Evolutionary conservation across 2,888 invertebrate species (phyloP).

Genomic region (Baccha elongata): DNA sequence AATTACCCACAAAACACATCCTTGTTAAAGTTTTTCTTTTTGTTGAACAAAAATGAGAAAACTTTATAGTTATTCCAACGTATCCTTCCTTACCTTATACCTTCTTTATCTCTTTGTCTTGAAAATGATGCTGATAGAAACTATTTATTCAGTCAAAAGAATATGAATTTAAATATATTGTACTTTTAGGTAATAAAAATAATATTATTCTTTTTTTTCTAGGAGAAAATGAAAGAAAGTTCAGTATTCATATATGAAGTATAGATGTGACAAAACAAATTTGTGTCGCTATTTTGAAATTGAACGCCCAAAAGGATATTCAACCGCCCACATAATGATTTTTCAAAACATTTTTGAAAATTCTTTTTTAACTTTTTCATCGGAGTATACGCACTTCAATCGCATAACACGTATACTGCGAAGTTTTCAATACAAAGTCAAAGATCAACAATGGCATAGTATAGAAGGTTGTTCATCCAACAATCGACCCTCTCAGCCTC

Average conservation of each 20-base stretch:
- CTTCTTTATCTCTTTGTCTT: not conserved
- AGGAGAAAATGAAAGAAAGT: too few species aligned
- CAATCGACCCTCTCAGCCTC: not conserved
- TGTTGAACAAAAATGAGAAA: slow-evolving; percentile 14
- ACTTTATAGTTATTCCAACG: slow-evolving; percentile 11
- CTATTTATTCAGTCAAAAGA: slow-evolving; percentile 2
- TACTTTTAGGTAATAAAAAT: too few species aligned
- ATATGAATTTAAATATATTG: too few species aligned
- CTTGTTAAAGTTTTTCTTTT: slow-evolving; percentile 7
- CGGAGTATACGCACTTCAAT: slow-evolving; percentile 43
- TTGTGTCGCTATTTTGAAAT: too few species aligned
- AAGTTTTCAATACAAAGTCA: slow-evolving; percentile 14
- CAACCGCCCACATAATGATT: not conserved
- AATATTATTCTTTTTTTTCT: too few species aligned
- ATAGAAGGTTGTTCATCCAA: not conserved
- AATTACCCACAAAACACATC: slow-evolving; percentile 23
- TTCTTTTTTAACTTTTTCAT: slow-evolving; percentile 52
- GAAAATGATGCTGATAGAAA: not conserved
- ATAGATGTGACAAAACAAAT: too few species aligned
- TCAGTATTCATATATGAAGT: too few species aligned
- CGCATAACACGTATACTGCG: not conserved
- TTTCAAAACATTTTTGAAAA: slow-evolving; percentile 55
- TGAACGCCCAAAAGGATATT: too few species aligned
- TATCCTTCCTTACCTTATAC: slow-evolving; percentile 1
- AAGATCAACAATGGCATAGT: slow-evolving; percentile 20